Evolutionary conservation across 1,140 invertebrate genomes (phyloP).

Genomic region (Sitodiplosis mosellana): DNA sequence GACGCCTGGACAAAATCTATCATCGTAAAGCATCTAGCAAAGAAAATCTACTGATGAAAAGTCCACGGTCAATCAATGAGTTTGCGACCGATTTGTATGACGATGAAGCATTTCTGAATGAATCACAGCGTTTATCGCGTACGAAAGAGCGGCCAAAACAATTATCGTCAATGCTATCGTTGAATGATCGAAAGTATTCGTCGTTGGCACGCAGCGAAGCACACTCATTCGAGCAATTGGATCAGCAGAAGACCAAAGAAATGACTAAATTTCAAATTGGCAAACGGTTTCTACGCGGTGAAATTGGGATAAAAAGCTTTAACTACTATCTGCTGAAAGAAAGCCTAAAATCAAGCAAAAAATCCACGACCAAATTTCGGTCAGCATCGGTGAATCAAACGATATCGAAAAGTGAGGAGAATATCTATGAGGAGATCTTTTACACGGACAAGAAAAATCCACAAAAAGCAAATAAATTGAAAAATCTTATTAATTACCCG

Average conservation of each 20-base stretch:
- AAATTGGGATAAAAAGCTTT: conserved; percentile 26
- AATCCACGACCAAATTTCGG: not conserved
- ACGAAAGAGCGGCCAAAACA: not conserved
- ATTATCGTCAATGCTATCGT: not conserved
- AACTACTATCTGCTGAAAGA: conserved; percentile 25
- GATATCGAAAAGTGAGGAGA: conserved; percentile 19
- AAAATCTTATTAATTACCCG: conserved; percentile 7
- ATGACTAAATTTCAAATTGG: conserved; percentile 19
- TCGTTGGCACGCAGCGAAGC: not conserved
- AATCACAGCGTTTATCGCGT: not conserved
- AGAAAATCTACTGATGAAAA: not conserved
- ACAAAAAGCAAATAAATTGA: not conserved
- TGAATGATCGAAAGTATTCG: too few relatives aligned
- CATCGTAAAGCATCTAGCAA: not conserved
- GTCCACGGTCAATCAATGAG: not conserved
- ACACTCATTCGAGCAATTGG: not conserved
- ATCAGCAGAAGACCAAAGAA: not conserved
- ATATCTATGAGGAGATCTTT: conserved; percentile 25
- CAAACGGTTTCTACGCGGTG: conserved; percentile 18
- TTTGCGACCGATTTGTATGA: not conserved
- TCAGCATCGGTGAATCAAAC: conserved; percentile 11
- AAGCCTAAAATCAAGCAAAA: conserved; percentile 14
- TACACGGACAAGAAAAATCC: conserved; percentile 14
- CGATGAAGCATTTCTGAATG: not conserved
- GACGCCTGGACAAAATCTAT: not conserved